phyloP scores from a whole-genome alignment of 2,113 vertebrate species.

The Cariama cristata region DNA sequence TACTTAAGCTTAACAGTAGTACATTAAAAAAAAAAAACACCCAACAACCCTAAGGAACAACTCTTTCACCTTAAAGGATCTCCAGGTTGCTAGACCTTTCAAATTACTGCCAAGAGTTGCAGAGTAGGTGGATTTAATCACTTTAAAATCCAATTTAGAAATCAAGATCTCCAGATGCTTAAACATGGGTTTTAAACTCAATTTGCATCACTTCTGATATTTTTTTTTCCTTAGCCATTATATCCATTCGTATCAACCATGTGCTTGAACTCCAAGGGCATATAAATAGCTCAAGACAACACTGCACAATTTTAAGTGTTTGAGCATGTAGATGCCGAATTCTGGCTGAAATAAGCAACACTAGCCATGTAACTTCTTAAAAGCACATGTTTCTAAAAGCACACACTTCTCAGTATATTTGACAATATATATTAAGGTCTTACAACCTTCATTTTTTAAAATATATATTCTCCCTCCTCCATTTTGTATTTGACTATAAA shows the following conservation, averaged over 20 bases:
- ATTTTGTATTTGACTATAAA: neutral
- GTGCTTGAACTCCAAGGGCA: neutral
- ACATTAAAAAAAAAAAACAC: neutral
- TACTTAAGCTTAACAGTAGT: neutral
- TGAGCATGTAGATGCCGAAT: neutral
- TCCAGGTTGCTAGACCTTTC: neutral
- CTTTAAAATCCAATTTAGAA: neutral
- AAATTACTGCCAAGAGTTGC: neutral
- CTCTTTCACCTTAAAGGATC: neutral
- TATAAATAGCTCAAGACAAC: neutral
- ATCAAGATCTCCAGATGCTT: neutral
- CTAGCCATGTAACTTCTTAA: neutral
- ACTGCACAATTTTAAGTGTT: fast-evolving
- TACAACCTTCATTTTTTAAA: neutral
- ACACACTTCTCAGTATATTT: neutral
- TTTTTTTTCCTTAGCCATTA: neutral
- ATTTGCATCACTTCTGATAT: neutral
- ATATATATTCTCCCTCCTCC: neutral
- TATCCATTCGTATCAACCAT: fast-evolving
- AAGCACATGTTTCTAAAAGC: neutral
- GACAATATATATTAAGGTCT: neutral
- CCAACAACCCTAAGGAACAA: neutral
- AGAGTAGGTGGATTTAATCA: neutral
- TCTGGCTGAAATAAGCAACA: neutral
- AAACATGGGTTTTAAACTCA: neutral